Evolutionary conservation across 1,140 invertebrate species (phyloP).

Genomic region (Dolichoris vasculosae): DNA sequence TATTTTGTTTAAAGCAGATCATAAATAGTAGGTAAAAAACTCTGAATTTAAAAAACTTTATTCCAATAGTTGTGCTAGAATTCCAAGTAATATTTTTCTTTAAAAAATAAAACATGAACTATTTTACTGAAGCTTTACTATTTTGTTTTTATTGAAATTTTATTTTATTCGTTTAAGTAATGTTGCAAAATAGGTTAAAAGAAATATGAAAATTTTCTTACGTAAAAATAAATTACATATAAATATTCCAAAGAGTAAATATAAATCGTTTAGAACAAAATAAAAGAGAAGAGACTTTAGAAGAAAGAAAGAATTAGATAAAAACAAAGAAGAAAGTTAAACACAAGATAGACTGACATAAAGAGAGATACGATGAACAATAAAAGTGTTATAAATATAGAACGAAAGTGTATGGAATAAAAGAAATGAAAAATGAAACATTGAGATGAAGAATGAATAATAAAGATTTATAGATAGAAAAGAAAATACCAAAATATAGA

Average conservation of each 20-base stretch:
- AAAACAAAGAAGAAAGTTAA: neutral
- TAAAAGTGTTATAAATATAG: neutral
- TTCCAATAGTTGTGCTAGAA: too few species aligned
- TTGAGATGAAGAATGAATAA: neutral
- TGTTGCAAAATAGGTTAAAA: neutral
- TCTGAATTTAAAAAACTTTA: too few species aligned
- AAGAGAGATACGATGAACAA: neutral
- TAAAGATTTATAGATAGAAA: neutral
- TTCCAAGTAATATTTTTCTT: too few species aligned
- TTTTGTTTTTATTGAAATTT: neutral
- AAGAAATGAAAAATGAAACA: neutral
- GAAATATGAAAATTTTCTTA: neutral
- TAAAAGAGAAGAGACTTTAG: neutral
- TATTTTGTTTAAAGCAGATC: too few species aligned
- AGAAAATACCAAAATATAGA: neutral
- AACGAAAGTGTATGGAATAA: neutral
- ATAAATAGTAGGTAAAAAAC: too few species aligned
- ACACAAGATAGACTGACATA: neutral
- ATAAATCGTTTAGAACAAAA: neutral
- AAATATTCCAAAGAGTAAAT: neutral
- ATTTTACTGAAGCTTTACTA: too few species aligned
- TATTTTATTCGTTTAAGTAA: neutral
- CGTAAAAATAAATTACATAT: neutral
- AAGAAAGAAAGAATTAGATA: neutral
- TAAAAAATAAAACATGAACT: too few species aligned